Evolutionary conservation across 2,113 vertebrate genomes (phyloP).

Genomic region (Eupsittula cactorum): DNA sequence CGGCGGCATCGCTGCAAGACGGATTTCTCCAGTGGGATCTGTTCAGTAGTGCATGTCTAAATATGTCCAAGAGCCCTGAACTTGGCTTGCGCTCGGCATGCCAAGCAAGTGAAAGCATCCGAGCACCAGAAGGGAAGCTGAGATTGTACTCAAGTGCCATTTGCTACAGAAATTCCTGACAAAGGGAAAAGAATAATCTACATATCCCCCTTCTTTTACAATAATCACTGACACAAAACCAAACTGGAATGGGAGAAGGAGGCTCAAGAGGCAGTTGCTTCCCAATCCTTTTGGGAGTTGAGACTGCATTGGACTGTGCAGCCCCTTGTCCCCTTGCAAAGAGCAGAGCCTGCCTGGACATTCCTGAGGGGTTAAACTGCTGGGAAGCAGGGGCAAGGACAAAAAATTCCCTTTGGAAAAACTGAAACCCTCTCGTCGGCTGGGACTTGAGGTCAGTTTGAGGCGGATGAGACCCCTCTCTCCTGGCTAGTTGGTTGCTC

Average conservation of each 20-base stretch:
- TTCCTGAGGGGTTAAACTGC: not conserved
- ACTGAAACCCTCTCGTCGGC: accelerated
- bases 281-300: not conserved
- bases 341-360: not conserved
- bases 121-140: slow-evolving; percentile 17
- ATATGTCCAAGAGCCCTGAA: slow-evolving; percentile 59
- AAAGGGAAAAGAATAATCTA: not conserved
- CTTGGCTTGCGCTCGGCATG: slow-evolving; percentile 21
- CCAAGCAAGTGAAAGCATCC: slow-evolving; percentile 54
- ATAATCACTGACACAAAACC: not conserved
- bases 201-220: accelerated
- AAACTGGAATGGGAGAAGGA: not conserved
- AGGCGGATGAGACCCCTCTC: not conserved
- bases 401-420: not conserved
- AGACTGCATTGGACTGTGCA: accelerated
- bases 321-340: not conserved
- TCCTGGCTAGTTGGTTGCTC: not conserved
- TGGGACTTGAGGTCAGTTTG: not conserved
- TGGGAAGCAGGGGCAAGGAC: not conserved
- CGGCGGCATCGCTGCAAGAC: not conserved
- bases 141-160: not conserved
- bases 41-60: slow-evolving; percentile 47
- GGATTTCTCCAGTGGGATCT: slow-evolving; percentile 22
- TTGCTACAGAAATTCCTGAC: slow-evolving; percentile 12
- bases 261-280: not conserved